These are phyloP conservation scores for Xestia c-nigrum DNA, from an alignment of 2,888 invertebrate genomes.

Conservation along the genomic window DNA sequence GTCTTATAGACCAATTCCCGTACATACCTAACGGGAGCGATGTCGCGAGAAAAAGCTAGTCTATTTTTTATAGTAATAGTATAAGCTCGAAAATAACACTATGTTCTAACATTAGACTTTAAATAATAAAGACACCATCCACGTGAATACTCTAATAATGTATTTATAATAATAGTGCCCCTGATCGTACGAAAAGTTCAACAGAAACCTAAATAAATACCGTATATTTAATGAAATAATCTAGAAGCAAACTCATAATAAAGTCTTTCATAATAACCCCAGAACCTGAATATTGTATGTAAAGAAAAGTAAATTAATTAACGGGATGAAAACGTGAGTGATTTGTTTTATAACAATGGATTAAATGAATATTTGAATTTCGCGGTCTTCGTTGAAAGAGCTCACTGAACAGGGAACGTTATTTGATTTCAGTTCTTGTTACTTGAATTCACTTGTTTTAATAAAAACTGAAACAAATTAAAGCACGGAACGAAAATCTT, in stretches of 20 bases:
- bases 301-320: slow-evolving; percentile 23
- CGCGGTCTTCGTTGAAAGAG: neutral
- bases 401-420: neutral
- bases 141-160: too few relatives aligned
- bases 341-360: slow-evolving; percentile 36
- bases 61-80: too few relatives aligned
- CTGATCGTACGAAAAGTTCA: neutral
- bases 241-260: neutral
- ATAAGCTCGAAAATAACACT: neutral
- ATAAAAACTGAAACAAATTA: neutral
- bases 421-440: slow-evolving; percentile 1
- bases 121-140: too few relatives aligned
- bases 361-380: slow-evolving; percentile 12
- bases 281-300: neutral
- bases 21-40: too few relatives aligned
- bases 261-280: neutral
- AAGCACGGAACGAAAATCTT: neutral
- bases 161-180: neutral
- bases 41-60: too few relatives aligned
- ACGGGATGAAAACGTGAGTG: slow-evolving; percentile 5
- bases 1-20: too few relatives aligned
- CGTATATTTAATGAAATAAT: neutral
- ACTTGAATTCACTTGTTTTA: neutral
- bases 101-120: neutral
- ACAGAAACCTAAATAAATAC: slow-evolving; percentile 14